Evolutionary conservation across 2,888 invertebrate species (phyloP), one percentile per base, ranked within the genome.

Genomic region (Ichneumon xanthorius): DNA sequence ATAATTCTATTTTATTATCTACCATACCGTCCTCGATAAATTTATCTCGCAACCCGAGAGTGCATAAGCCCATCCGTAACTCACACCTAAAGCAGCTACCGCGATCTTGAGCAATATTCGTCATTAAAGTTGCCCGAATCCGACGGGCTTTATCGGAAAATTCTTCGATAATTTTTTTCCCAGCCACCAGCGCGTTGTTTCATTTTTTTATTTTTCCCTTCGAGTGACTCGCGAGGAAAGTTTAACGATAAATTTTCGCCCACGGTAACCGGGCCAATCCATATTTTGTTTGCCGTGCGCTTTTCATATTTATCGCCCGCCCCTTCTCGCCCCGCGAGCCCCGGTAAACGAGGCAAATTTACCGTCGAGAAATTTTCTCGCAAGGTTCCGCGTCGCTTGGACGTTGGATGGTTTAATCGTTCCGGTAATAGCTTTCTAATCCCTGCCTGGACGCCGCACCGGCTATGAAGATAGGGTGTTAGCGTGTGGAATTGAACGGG

Each of bases 361-460:
- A 26, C 26, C 61, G 61, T 45, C 45, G 22, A 26, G 30, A 45
- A 61, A 58, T 58, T 55, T 73, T 14, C 45, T 6, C 45, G 19
- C 30, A 40, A 45, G 26, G 9, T n/a, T n/a, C 26, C 37, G 33
- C 26, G 11, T n/a, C 45, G 26, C 61, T n/a, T 19, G 61, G 26
- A 5, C 22, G 14, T 58, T 37, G 40, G 2, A 22, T 11, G 16
- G 53, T 63, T 80, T 73, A 63, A 80, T 76, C 65, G 61, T 48
- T 37, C 5, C 30, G 61, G 63, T 76, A 76, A 84, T 76, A 71
- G 71, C 76, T 84, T 76, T 84, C 75, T 80, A 84, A 80, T 63
- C 80, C 76, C 11, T 26, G 61, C 14, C 50, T 40, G 40, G 26
- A 71, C 53, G n/a, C 40, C n/a, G 55, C n/a, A 61, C 22, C 55